Evolutionary conservation across 2,888 invertebrate genomes (phyloP), one percentile per base, ranked within the genome.

Genomic region (Apomyelois bistriatella): DNA sequence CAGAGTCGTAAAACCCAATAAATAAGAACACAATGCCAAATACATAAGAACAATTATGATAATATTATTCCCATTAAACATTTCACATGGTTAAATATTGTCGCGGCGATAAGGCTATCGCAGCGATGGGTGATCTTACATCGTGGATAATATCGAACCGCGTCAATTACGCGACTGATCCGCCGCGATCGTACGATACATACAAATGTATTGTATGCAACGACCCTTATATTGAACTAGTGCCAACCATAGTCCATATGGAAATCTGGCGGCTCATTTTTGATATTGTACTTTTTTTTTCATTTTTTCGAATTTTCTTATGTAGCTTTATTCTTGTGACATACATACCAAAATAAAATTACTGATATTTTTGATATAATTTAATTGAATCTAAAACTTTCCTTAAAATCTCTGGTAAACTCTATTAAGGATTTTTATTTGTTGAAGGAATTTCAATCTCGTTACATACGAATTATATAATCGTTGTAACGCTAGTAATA

Each of bases 151-250:
- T 84, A 85, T 86, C 87, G 79, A 71, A 76, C 78, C 76, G 85
- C 84, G 89, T 90, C 89, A 90, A 90, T 90, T 90, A 90, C 83
- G 83, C 81, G 81, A 64, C 67, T 64, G 70, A 83, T 85, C 75
- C 73, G 64, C 68, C 5, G 69, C 79, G 85, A 85, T 85, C 79
- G 77, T 62, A 68, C 75, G 85, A 87, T 87, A 85, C 87, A 87
- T 88, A 85, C 78, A 76, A 80, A 85, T 85, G 79, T 77, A 76
- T 78, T 79, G 81, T 84, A 74, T 84, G 80, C 80, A 74, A 71
- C 73, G 66, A 73, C 81, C 85, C 75, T 85, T 82, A 83, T 60
- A 58, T 58, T 57, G 55, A 54, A 54, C 56, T 57, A 60, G 36
- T 12, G 22, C 17, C 35, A 3, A 35, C 13, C 15, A 9, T 36